phyloP scores from a whole-genome alignment of 1,140 invertebrate genomes.

The Saccostrea cuccullata region DNA sequence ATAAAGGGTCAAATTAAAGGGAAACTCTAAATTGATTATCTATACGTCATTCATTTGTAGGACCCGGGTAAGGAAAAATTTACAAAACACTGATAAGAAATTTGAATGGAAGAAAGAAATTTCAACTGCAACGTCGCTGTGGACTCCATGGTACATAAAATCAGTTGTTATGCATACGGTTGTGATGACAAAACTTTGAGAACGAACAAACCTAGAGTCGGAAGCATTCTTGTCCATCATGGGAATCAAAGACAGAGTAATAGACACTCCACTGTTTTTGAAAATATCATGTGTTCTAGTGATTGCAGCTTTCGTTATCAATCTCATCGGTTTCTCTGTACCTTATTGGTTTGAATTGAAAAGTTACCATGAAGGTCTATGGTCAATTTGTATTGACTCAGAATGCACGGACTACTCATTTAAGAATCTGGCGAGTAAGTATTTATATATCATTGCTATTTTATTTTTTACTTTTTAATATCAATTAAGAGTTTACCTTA shows the following conservation, averaged over 20 bases:
- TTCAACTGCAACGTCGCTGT: not conserved
- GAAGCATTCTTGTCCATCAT: not conserved
- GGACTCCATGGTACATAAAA: not conserved
- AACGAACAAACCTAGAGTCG: not conserved
- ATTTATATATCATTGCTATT: not conserved
- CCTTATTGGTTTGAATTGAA: not conserved
- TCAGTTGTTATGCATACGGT: not conserved
- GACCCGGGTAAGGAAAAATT: not conserved
- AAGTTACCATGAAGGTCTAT: not conserved
- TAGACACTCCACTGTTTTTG: not conserved
- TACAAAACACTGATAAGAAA: not conserved
- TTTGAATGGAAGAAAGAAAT: not conserved
- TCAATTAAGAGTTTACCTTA: too few species aligned
- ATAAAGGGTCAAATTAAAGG: not conserved
- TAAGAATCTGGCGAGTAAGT: not conserved
- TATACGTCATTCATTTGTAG: not conserved
- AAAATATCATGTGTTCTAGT: constrained; percentile 17
- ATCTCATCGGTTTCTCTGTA: not conserved
- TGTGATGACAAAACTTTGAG: not conserved
- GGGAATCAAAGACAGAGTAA: not conserved
- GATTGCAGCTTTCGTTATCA: not conserved
- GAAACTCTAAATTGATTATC: not conserved
- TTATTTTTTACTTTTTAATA: too few species aligned
- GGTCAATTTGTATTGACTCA: not conserved
- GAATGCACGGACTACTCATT: not conserved